Percentiles rank a stretch among this genome's conserved stretches.
Conservation (phyloP, 2,113 vertebrate genomes). For the Charadrius vociferus region DNA sequence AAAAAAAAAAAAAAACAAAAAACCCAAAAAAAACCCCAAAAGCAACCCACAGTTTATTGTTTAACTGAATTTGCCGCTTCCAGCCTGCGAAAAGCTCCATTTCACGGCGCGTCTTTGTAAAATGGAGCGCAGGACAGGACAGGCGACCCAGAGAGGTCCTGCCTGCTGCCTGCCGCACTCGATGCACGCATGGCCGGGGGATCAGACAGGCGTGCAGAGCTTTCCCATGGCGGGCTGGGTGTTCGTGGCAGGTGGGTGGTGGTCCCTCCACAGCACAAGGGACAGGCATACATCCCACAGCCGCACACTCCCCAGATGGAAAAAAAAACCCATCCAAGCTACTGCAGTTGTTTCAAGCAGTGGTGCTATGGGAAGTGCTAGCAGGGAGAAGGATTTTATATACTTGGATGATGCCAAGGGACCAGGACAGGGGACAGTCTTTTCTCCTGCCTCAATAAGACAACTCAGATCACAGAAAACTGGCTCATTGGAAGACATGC, state of each 20-base stretch:
- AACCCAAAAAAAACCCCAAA: too few species aligned
- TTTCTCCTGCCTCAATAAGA: not conserved
- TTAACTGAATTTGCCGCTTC: not conserved
- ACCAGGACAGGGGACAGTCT: not conserved
- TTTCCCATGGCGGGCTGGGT: too few species aligned
- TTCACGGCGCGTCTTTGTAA: not conserved
- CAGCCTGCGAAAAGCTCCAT: not conserved
- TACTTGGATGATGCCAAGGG: too few species aligned
- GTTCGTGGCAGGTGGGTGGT: too few species aligned
- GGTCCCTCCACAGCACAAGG: too few species aligned
- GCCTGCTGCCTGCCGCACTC: not conserved
- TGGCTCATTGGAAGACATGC: not conserved
- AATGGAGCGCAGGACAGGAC: not conserved
- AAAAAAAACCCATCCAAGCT: not conserved
- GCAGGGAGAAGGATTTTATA: not conserved
- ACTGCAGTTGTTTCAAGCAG: not conserved
- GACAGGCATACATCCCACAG: too few species aligned
- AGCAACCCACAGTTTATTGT: not conserved
- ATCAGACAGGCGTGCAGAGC: too few species aligned
- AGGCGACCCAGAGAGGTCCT: not conserved
- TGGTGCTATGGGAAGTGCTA: not conserved
- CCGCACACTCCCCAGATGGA: not conserved
- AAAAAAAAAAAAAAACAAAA: too few species aligned
- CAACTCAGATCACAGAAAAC: not conserved
- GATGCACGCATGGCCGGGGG: accelerated